phyloP scores from a whole-genome alignment of 2,888 invertebrate species.

The Mycogona germanica region DNA sequence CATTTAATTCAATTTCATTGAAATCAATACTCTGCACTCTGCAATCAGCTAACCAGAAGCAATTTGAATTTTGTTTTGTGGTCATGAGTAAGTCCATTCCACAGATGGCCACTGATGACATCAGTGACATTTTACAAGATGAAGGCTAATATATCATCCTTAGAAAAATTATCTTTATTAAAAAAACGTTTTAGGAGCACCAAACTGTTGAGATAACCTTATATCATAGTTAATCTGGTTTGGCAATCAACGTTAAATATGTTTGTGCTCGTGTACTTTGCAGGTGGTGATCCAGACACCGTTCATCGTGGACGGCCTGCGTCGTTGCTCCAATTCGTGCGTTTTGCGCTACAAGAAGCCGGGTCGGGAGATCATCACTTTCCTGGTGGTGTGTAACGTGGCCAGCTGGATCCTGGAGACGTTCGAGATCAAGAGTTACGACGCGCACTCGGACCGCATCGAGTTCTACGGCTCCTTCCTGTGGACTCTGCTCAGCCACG shows the following conservation, averaged over 20 bases:
- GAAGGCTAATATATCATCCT: no score
- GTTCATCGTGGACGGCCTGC: slow-evolving; percentile 55
- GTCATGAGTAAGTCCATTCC: not conserved
- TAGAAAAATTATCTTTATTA: no score
- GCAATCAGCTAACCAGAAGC: no score
- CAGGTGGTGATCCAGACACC: slow-evolving; percentile 62
- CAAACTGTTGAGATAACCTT: no score
- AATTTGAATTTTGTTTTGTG: not conserved
- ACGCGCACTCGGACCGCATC: slow-evolving; percentile 44
- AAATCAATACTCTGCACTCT: no score
- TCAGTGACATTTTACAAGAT: no score
- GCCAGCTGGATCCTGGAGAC: slow-evolving; percentile 64
- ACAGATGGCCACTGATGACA: no score
- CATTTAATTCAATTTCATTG: no score
- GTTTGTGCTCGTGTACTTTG: slow-evolving; percentile 35
- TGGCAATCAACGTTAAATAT: no score
- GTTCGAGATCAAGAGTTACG: slow-evolving; percentile 48
- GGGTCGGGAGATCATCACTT: slow-evolving; percentile 60
- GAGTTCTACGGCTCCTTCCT: slow-evolving; percentile 53
- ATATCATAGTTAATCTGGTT: no score
- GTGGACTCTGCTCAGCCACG: slow-evolving; percentile 60
- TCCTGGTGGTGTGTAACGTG: slow-evolving; percentile 59
- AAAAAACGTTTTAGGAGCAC: no score
- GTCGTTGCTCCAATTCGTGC: slow-evolving; percentile 56
- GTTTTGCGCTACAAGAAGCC: slow-evolving; percentile 52